Conservation (phyloP, 2,797 vertebrate genomes). For the Sebastes matsubarae region DNA sequence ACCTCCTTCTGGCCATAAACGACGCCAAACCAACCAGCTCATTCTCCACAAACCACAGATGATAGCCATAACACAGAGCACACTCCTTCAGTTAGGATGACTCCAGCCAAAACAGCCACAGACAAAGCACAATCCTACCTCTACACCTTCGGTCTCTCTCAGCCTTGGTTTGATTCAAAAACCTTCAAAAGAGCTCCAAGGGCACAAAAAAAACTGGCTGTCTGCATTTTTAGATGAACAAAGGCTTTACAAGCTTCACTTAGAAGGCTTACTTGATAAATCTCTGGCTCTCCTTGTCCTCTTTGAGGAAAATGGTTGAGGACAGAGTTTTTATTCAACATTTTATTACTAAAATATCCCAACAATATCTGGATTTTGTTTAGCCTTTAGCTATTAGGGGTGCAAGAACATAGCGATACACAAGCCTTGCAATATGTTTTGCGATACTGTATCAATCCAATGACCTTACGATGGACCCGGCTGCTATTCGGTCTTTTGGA, state of each 20-base stretch:
- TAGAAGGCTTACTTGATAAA: background rate
- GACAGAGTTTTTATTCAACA: background rate
- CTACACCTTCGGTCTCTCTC: constrained; percentile 17
- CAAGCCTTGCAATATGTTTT: background rate
- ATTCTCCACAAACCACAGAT: constrained; percentile 35
- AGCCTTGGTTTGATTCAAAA: constrained; percentile 29
- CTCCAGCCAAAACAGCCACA: constrained; percentile 65
- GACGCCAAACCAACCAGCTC: constrained; percentile 16
- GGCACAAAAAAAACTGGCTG: background rate
- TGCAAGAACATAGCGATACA: background rate
- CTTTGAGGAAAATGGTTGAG: background rate
- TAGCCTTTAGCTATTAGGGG: background rate
- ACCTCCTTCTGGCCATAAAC: background rate
- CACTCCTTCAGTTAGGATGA: constrained; percentile 23
- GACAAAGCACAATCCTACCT: constrained; percentile 33
- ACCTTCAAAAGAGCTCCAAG: constrained; percentile 9
- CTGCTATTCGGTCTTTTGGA: background rate
- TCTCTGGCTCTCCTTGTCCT: background rate
- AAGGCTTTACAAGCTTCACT: background rate
- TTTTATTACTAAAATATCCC: too few species aligned
- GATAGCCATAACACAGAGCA: constrained; percentile 59
- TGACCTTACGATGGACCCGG: background rate
- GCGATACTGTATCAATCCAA: background rate
- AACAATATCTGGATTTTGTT: background rate
- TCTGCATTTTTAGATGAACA: background rate